These are phyloP conservation scores for Tromatobia lineatoria DNA, from an alignment of 2,888 invertebrate species.

Conservation along the genomic window DNA sequence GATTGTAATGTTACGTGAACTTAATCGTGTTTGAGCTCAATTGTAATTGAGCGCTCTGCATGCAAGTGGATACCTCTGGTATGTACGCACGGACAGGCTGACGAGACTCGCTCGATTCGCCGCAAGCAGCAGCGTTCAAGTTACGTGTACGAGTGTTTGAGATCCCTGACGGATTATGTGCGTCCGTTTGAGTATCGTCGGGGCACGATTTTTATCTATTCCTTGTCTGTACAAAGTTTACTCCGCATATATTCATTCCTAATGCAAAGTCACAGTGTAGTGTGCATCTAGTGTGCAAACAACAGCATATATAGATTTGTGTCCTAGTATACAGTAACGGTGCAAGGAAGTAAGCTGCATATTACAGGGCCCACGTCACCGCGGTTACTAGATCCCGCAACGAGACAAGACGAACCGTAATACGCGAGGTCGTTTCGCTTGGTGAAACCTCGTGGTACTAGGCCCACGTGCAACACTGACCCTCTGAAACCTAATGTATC, in stretches of 20 bases:
- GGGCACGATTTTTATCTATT: constrained; percentile 48
- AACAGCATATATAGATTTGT: too few species aligned
- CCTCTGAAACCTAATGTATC: background rate
- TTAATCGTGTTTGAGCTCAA: constrained; percentile 47
- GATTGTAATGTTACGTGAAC: constrained; percentile 58
- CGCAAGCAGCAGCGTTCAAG: constrained; percentile 41
- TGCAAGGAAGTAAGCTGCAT: constrained; percentile 27
- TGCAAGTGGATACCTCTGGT: constrained; percentile 21
- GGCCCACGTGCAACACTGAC: constrained; percentile 35
- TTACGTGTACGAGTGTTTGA: constrained; percentile 54
- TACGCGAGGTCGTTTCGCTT: constrained; percentile 70
- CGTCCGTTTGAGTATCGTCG: constrained; percentile 48
- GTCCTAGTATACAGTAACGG: constrained; percentile 2
- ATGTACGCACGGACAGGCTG: constrained; percentile 23
- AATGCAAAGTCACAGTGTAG: background rate
- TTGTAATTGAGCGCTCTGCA: constrained; percentile 50
- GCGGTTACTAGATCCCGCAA: constrained; percentile 20
- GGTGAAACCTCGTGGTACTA: constrained; percentile 62
- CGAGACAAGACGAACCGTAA: constrained; percentile 61
- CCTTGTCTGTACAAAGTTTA: constrained; percentile 21
- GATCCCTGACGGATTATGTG: constrained; percentile 52
- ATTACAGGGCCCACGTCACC: constrained; percentile 40
- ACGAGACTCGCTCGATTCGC: constrained; percentile 29
- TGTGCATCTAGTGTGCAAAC: background rate
- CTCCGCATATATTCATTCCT: background rate